Conservation (phyloP, 2,797 vertebrate species). For the Melanotaenia trifasciata region DNA sequence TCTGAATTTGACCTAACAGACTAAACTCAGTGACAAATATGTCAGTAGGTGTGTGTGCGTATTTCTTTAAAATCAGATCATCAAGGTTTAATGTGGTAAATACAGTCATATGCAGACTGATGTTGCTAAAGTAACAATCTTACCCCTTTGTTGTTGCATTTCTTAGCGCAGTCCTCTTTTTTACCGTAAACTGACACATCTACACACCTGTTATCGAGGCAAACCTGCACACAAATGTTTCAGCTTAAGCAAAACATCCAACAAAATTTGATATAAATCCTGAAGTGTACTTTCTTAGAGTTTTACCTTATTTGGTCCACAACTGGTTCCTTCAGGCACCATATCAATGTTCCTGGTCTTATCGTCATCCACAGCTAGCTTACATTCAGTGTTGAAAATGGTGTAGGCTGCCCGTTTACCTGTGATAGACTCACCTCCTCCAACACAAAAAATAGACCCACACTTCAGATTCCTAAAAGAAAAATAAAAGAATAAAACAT, state of each 20-base stretch:
- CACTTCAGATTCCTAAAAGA: conserved; percentile 80
- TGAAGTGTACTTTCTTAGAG: accelerated
- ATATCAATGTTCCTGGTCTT: conserved; percentile 73
- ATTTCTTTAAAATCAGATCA: no score
- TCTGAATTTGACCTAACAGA: background rate
- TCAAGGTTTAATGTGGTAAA: no score
- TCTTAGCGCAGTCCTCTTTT: conserved; percentile 84
- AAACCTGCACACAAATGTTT: conserved; percentile 81
- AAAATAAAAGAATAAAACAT: background rate
- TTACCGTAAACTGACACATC: conserved; percentile 83
- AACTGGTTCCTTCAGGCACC: conserved; percentile 86
- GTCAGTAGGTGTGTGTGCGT: no score
- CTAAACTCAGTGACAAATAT: background rate
- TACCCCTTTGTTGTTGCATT: conserved; percentile 88
- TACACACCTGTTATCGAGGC: conserved; percentile 85
- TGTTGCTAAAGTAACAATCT: conserved; percentile 15
- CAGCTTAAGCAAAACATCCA: background rate
- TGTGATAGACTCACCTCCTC: conserved; percentile 80
- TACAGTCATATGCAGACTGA: no score
- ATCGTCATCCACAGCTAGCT: conserved; percentile 63
- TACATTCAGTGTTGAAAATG: conserved; percentile 44
- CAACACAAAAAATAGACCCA: conserved; percentile 86
- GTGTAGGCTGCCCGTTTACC: conserved; percentile 66
- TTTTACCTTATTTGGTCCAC: conserved; percentile 86
- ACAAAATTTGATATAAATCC: background rate